Conservation (phyloP, 2,888 invertebrate species). For the Drosophila fulvimacula region DNA sequence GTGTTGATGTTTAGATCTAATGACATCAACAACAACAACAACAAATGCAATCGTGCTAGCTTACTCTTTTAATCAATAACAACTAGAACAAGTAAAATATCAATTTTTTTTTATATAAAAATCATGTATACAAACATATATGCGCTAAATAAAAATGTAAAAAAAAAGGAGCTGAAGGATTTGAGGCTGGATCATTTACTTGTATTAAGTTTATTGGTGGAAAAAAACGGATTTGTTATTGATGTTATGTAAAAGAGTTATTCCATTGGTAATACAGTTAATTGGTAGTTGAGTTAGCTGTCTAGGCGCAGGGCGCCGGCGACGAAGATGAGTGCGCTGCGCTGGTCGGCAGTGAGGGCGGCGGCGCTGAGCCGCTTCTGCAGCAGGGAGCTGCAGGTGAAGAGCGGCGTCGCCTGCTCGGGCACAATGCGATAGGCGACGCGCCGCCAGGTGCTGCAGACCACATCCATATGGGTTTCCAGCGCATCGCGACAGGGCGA, state of each 20-base stretch:
- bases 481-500: constrained; percentile 84
- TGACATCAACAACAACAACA: constrained; percentile 6
- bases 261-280: background rate
- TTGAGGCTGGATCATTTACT: background rate
- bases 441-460: constrained; percentile 81
- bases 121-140: constrained; percentile 26
- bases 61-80: constrained; percentile 22
- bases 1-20: constrained; percentile 14
- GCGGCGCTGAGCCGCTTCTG: constrained; percentile 53
- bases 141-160: constrained; percentile 43
- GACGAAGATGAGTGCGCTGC: constrained; percentile 53
- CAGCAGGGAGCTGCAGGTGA: constrained; percentile 69
- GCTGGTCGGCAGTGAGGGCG: constrained; percentile 41
- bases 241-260: background rate
- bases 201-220: constrained; percentile 3
- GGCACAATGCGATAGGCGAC: constrained; percentile 83
- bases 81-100: constrained; percentile 44
- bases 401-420: constrained; percentile 81
- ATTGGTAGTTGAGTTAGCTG: constrained; percentile 22
- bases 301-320: constrained; percentile 54
- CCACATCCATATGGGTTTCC: constrained; percentile 73
- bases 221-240: constrained; percentile 20
- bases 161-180: too few relatives aligned
- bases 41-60: constrained; percentile 17
- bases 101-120: constrained; percentile 14